phyloP scores from a whole-genome alignment of 1,140 invertebrate species.

The Heliconius congener region DNA sequence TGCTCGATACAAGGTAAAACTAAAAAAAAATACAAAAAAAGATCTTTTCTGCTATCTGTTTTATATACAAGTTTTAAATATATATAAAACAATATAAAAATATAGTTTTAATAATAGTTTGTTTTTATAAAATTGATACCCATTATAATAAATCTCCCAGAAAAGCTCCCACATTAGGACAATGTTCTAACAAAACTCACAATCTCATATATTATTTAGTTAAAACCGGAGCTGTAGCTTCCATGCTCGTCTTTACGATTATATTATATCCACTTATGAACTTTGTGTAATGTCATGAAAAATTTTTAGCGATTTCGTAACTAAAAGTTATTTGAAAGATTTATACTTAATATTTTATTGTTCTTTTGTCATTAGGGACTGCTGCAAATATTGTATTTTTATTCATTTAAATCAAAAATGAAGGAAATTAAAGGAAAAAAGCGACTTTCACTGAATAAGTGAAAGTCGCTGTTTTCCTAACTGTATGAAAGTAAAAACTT shows the following conservation, averaged over 20 bases:
- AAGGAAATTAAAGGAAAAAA: too few relatives aligned
- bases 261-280: neutral
- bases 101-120: neutral
- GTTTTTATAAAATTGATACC: too few relatives aligned
- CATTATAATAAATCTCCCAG: neutral
- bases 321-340: neutral
- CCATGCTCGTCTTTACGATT: neutral
- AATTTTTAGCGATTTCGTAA: neutral
- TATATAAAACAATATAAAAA: too few relatives aligned
- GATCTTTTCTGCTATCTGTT: neutral
- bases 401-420: too few relatives aligned
- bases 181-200: neutral
- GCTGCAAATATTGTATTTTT: too few relatives aligned
- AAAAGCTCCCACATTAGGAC: neutral
- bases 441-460: too few relatives aligned
- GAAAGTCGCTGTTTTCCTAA: too few relatives aligned
- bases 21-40: neutral
- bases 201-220: slow-evolving; percentile 1
- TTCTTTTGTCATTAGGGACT: neutral
- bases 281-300: neutral
- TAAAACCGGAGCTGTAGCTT: neutral
- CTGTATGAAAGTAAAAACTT: too few relatives aligned
- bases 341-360: neutral
- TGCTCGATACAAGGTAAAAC: neutral
- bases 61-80: too few relatives aligned